These are phyloP conservation scores for Cryptocephalus moraei DNA, from an alignment of 2,888 invertebrate species.

Conservation along the genomic window DNA sequence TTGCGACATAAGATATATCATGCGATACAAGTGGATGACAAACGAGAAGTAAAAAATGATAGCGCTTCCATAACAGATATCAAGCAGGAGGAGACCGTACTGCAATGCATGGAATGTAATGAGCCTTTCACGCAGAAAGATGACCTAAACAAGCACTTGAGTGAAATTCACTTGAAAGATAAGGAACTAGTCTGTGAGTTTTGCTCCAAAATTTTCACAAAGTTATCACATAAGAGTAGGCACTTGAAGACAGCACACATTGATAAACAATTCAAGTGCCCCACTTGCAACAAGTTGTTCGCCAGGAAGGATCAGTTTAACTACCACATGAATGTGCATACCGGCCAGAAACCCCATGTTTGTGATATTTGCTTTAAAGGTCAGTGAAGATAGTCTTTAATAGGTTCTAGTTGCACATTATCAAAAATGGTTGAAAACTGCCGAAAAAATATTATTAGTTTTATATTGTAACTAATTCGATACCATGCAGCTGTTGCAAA, in stretches of 20 bases:
- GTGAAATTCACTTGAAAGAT: constrained; percentile 12
- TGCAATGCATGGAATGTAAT: constrained; percentile 18
- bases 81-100: constrained; percentile 15
- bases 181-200: constrained; percentile 36
- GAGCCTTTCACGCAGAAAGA: constrained; percentile 17
- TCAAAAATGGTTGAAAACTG: background rate
- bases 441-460: too few relatives aligned
- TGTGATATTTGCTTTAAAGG: constrained; percentile 51
- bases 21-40: constrained; percentile 26
- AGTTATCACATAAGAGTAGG: constrained; percentile 41
- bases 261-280: constrained; percentile 44
- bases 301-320: constrained; percentile 46
- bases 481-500: too few relatives aligned
- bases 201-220: constrained; percentile 45
- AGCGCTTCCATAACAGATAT: constrained; percentile 10
- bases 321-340: constrained; percentile 49
- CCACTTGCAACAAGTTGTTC: constrained; percentile 47
- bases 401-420: background rate
- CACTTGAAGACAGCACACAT: constrained; percentile 45
- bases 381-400: too few relatives aligned
- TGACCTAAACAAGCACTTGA: constrained; percentile 18
- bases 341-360: constrained; percentile 45
- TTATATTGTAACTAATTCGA: too few relatives aligned
- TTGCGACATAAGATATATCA: constrained; percentile 31
- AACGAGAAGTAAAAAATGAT: constrained; percentile 16